phyloP scores from a whole-genome alignment of 2,113 vertebrate genomes.

The Pterophyllum scalare region DNA sequence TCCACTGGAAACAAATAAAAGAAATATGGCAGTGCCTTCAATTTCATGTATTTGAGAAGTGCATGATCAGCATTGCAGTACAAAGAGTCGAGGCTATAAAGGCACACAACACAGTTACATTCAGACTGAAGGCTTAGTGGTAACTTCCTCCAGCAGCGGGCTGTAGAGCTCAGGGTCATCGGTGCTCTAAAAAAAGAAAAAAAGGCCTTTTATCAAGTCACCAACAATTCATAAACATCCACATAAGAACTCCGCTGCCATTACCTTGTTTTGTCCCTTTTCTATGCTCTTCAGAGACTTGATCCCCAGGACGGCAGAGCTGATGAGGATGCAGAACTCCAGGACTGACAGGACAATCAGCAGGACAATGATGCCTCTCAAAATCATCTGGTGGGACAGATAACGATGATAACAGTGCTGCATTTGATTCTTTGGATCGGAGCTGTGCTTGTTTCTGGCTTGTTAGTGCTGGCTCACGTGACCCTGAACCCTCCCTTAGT shows the following conservation, averaged over 20 bases:
- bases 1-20: background rate
- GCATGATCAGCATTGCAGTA: too few relatives aligned
- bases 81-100: too few relatives aligned
- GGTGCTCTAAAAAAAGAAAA: slow-evolving; percentile 21
- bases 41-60: background rate
- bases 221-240: too few relatives aligned
- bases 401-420: background rate
- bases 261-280: slow-evolving; percentile 32
- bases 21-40: fast-evolving
- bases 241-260: too few relatives aligned
- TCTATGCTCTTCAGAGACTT: slow-evolving; percentile 48
- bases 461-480: too few relatives aligned
- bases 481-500: too few relatives aligned
- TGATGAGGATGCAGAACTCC: slow-evolving; percentile 69
- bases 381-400: slow-evolving; percentile 25
- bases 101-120: background rate
- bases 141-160: slow-evolving; percentile 58
- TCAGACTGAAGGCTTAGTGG: background rate
- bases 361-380: slow-evolving; percentile 19
- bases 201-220: background rate
- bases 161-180: slow-evolving; percentile 51
- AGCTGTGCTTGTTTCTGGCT: too few relatives aligned
- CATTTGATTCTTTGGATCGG: too few relatives aligned
- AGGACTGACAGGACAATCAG: slow-evolving; percentile 61
- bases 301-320: slow-evolving; percentile 52